Conservation (phyloP, 2,113 vertebrate species). For the Brevimyrus niger region DNA sequence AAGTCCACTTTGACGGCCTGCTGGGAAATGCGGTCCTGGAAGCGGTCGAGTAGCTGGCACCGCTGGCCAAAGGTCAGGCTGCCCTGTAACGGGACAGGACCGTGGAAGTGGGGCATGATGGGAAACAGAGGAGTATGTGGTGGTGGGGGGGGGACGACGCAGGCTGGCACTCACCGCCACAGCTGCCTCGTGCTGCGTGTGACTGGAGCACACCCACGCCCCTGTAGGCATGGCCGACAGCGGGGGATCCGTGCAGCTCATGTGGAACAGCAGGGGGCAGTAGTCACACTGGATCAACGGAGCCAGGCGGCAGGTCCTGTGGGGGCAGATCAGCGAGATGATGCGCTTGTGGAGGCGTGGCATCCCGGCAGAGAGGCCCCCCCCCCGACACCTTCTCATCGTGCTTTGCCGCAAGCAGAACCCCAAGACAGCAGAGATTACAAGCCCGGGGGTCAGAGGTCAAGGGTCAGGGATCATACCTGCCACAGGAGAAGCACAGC, state of each 20-base stretch:
- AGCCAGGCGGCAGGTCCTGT: conserved; percentile 90
- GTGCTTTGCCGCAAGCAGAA: not conserved
- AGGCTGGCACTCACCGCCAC: not conserved
- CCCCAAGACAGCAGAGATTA: not conserved
- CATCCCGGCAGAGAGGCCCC: not conserved
- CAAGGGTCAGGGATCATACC: conserved; percentile 52
- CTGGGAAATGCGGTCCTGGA: conserved; percentile 94
- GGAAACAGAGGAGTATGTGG: too few relatives aligned
- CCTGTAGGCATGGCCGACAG: conserved; percentile 93
- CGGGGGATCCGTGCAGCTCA: conserved; percentile 95
- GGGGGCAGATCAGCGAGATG: conserved; percentile 11
- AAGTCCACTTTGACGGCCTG: conserved; percentile 95
- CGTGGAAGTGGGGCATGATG: not conserved
- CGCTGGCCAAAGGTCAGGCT: conserved; percentile 86
- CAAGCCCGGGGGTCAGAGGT: not conserved
- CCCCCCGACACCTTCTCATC: not conserved
- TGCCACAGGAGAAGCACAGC: conserved; percentile 93
- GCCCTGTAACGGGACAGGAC: conserved; percentile 60
- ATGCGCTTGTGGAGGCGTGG: not conserved
- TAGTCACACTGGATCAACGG: conserved; percentile 96
- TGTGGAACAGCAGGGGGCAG: conserved; percentile 95
- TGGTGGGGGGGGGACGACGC: too few relatives aligned
- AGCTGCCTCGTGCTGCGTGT: conserved; percentile 88
- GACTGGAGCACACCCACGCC: conserved; percentile 98
- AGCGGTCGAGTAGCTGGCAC: conserved; percentile 95